Percentiles rank a stretch among this genome's conserved stretches.
These are phyloP conservation scores for Alloscopus bannaensis DNA, from an alignment of 2,888 invertebrate genomes.

Conservation along the genomic window DNA sequence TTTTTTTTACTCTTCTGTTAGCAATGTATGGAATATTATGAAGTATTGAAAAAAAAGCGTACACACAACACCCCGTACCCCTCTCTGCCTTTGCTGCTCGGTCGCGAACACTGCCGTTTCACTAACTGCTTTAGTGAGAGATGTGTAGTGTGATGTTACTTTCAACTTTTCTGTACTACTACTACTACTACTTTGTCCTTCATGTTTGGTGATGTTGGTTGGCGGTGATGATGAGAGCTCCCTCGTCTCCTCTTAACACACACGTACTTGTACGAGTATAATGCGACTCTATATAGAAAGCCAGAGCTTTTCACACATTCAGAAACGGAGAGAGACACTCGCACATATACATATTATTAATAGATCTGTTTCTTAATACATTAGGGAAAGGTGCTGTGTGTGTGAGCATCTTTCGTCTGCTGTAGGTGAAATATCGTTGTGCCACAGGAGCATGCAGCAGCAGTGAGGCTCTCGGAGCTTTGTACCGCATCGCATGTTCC, in stretches of 20 bases:
- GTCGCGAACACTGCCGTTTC: constrained; percentile 26
- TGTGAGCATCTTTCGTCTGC: not conserved
- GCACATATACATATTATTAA: constrained; percentile 10
- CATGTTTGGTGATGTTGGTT: not conserved
- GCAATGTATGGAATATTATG: not conserved
- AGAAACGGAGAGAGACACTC: not conserved
- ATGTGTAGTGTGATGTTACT: constrained; percentile 7
- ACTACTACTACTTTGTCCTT: constrained; percentile 5
- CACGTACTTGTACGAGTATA: not conserved
- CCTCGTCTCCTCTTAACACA: not conserved
- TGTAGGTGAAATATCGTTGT: not conserved
- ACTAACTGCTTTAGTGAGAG: constrained; percentile 15
- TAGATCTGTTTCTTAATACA: constrained; percentile 16
- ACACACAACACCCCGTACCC: constrained; percentile 16
- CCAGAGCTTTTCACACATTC: too few species aligned
- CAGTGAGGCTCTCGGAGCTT: too few species aligned
- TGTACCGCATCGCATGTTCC: too few species aligned
- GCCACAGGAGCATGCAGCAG: too few species aligned
- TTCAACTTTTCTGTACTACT: not conserved
- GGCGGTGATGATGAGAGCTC: not conserved
- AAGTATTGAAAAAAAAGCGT: not conserved
- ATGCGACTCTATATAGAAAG: too few species aligned
- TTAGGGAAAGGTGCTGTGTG: constrained; percentile 13
- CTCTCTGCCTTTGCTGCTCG: not conserved
- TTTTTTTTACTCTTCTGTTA: too few species aligned